phyloP scores from a whole-genome alignment of 1,140 invertebrate species.

The Drosophila mayri region DNA sequence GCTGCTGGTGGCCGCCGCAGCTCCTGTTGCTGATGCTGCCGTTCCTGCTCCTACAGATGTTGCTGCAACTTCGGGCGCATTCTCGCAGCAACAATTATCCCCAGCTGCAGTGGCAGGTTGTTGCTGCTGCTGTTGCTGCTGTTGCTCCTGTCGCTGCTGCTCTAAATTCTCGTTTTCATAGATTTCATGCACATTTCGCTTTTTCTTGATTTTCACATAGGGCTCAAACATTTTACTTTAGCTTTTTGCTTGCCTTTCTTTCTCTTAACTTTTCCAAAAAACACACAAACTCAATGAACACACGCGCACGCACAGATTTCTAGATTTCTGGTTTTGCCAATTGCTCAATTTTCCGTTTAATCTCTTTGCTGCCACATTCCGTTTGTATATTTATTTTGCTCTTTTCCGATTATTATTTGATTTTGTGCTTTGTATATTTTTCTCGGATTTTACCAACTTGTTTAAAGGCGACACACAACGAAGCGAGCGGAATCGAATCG shows the following conservation, averaged over 20 bases:
- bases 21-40: slow-evolving; percentile 39
- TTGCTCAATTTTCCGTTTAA: slow-evolving; percentile 56
- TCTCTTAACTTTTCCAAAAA: slow-evolving; percentile 33
- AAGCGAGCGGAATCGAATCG: slow-evolving; percentile 15
- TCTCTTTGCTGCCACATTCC: slow-evolving; percentile 57
- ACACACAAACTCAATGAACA: slow-evolving; percentile 35
- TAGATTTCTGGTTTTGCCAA: slow-evolving; percentile 45
- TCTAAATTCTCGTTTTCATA: slow-evolving; percentile 79
- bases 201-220: slow-evolving; percentile 85
- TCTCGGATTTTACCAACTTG: slow-evolving; percentile 37
- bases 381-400: slow-evolving; percentile 34
- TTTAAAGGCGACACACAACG: slow-evolving; percentile 12
- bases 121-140: slow-evolving; percentile 48
- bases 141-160: slow-evolving; percentile 51
- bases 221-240: slow-evolving; percentile 83
- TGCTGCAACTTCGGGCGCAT: slow-evolving; percentile 51
- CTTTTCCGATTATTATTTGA: slow-evolving; percentile 39
- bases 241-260: slow-evolving; percentile 38
- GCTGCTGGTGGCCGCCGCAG: slow-evolving; percentile 50
- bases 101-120: slow-evolving; percentile 34
- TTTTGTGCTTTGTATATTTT: slow-evolving; percentile 45
- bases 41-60: slow-evolving; percentile 18
- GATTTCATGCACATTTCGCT: slow-evolving; percentile 79
- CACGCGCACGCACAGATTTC: slow-evolving; percentile 15
- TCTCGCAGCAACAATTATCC: slow-evolving; percentile 81